Evolutionary conservation across 2,888 invertebrate species (phyloP).

Genomic region (Leptinotarsa rubiginosa): DNA sequence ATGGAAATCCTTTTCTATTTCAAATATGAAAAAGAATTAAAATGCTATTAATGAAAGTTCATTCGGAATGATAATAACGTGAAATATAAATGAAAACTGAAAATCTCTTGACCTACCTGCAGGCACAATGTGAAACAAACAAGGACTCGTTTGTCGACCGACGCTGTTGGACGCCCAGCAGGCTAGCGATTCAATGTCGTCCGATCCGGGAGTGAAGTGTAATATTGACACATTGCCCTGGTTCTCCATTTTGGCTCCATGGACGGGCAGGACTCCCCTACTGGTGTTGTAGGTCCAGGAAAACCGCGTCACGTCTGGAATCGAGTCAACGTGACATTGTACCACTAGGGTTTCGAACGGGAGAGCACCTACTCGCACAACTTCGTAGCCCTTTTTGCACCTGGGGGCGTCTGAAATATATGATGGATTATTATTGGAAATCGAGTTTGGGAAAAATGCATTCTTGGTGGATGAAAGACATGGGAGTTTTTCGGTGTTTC

Average conservation of each 20-base stretch:
- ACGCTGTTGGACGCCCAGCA: constrained; percentile 91
- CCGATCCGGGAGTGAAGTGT: constrained; percentile 69
- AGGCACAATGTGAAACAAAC: constrained; percentile 83
- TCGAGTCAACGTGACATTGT: constrained; percentile 85
- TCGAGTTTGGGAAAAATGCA: not conserved
- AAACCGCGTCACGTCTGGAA: constrained; percentile 79
- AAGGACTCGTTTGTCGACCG: constrained; percentile 84
- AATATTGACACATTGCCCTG: constrained; percentile 69
- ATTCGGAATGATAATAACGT: too few species aligned
- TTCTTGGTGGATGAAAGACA: too few species aligned
- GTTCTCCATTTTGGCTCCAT: constrained; percentile 71
- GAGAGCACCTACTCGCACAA: constrained; percentile 78
- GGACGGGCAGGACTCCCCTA: constrained; percentile 77
- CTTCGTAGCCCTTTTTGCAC: constrained; percentile 79
- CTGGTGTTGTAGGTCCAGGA: constrained; percentile 90
- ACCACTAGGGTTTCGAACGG: constrained; percentile 80
- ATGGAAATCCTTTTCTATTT: too few species aligned
- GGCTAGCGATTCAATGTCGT: constrained; percentile 84
- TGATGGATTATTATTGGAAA: constrained; percentile 18
- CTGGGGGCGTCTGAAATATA: constrained; percentile 77
- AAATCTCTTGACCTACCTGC: constrained; percentile 73
- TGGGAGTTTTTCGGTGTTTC: too few species aligned
- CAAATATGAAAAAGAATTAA: too few species aligned
- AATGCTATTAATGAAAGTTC: too few species aligned
- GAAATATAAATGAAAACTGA: not conserved